A percentile compares a stretch with the other conserved stretches of the same genome.
Conservation (phyloP, 2,888 invertebrate genomes). For the Apodemia mormo region DNA sequence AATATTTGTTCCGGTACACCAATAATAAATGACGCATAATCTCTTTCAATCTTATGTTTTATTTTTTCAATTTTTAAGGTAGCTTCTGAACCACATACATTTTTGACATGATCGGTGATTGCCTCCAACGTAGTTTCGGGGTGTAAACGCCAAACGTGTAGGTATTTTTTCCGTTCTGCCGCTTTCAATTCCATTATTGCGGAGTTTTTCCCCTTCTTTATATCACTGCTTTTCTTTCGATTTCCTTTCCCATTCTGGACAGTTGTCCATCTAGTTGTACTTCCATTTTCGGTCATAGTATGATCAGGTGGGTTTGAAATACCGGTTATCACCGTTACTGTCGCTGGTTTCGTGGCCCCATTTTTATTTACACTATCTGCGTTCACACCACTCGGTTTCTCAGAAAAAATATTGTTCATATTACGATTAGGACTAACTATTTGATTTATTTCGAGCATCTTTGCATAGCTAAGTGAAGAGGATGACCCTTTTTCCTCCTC, state of each 20-base stretch:
- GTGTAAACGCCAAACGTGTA: constrained; percentile 30
- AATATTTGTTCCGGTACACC: constrained; percentile 36
- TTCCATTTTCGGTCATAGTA: neutral
- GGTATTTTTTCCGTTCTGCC: constrained; percentile 25
- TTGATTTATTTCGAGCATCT: neutral
- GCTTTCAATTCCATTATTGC: constrained; percentile 10
- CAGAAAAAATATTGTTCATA: neutral
- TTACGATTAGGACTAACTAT: neutral
- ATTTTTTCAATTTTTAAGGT: constrained; percentile 36
- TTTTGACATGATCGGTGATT: constrained; percentile 21
- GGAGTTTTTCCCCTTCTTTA: constrained; percentile 9
- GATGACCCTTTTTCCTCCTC: neutral
- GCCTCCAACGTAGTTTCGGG: constrained; percentile 24
- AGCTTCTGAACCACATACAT: constrained; percentile 10
- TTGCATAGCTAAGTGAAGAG: no score
- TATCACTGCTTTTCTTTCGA: constrained; percentile 8
- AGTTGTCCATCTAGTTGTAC: neutral
- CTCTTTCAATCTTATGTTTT: constrained; percentile 38
- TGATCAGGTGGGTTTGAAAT: neutral
- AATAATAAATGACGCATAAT: constrained; percentile 40
- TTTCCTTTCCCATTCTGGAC: constrained; percentile 8
- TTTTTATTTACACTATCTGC: neutral
- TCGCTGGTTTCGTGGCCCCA: neutral
- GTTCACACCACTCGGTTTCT: neutral
- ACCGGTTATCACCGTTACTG: neutral